A percentile compares a stretch with the other conserved stretches of the same genome.
phyloP scores from a whole-genome alignment of 2,113 vertebrate species.

The Sinocyclocheilus rhinocerous region DNA sequence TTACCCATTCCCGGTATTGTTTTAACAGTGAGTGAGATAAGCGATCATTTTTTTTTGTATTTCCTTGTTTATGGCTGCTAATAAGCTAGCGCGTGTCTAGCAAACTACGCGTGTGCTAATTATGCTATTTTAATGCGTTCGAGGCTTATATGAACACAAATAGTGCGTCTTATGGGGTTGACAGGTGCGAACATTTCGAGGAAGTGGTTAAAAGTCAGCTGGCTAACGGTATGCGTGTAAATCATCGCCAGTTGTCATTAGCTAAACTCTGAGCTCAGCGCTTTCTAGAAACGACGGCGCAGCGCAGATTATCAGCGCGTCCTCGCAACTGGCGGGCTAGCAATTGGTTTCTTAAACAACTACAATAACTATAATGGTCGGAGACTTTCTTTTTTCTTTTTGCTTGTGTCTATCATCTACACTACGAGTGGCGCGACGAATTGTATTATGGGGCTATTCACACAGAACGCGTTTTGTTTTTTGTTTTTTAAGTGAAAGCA shows the following conservation, averaged over 20 bases:
- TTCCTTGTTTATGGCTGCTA: slow-evolving; percentile 18
- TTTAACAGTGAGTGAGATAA: background rate
- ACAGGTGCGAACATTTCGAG: background rate
- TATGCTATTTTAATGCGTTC: background rate
- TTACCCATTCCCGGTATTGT: background rate
- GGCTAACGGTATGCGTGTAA: background rate
- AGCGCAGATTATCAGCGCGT: slow-evolving; percentile 3
- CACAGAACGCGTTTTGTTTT: background rate
- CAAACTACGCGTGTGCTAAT: background rate
- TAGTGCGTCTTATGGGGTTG: background rate
- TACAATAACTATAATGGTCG: too few species aligned
- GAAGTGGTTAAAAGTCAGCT: background rate
- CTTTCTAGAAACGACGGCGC: slow-evolving; percentile 29
- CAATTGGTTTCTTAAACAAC: background rate
- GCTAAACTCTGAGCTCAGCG: slow-evolving; percentile 1
- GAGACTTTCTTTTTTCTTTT: background rate
- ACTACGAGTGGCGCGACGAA: background rate
- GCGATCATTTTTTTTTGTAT: background rate
- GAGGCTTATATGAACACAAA: background rate
- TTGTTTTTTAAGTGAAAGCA: background rate
- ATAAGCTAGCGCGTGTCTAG: slow-evolving; percentile 33
- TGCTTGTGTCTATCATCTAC: too few species aligned
- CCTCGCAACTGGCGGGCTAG: background rate
- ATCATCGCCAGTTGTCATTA: background rate
- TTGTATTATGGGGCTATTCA: background rate